Conservation (phyloP, 2,113 vertebrate species). For the Otolemur garnettii region DNA sequence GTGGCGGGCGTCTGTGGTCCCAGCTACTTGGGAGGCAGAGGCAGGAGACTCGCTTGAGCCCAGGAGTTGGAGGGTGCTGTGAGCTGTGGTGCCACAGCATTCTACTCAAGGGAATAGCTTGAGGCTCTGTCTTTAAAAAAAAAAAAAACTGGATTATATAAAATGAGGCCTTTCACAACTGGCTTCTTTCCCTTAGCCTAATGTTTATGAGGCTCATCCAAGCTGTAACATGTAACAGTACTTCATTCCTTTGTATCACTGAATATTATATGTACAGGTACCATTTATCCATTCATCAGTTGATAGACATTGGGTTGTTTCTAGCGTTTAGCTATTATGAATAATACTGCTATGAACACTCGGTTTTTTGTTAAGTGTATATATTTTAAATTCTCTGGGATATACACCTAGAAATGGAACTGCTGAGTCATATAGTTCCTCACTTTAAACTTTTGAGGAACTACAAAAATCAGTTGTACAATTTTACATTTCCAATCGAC, state of each 20-base stretch:
- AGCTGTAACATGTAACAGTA: neutral
- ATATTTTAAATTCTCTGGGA: neutral
- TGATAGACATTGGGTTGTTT: neutral
- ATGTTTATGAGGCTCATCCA: neutral
- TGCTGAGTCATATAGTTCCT: neutral
- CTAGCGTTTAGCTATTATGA: neutral
- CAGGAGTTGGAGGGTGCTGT: too few species aligned
- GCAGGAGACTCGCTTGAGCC: too few species aligned
- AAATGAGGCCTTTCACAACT: neutral
- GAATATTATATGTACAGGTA: neutral
- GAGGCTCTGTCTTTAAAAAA: too few species aligned
- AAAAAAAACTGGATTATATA: neutral
- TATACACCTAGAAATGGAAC: neutral
- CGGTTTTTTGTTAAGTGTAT: neutral
- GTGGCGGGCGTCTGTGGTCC: too few species aligned
- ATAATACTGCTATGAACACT: neutral
- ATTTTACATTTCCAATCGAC: neutral
- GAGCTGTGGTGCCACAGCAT: too few species aligned
- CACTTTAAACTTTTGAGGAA: neutral
- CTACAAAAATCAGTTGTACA: neutral
- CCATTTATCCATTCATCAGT: neutral
- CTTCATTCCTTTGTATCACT: neutral
- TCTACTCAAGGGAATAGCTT: too few species aligned
- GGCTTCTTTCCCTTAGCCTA: neutral
- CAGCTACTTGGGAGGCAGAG: too few species aligned